Evolutionary conservation across 2,113 vertebrate species (phyloP).

Genomic region (Mystacornis crossleyi): DNA sequence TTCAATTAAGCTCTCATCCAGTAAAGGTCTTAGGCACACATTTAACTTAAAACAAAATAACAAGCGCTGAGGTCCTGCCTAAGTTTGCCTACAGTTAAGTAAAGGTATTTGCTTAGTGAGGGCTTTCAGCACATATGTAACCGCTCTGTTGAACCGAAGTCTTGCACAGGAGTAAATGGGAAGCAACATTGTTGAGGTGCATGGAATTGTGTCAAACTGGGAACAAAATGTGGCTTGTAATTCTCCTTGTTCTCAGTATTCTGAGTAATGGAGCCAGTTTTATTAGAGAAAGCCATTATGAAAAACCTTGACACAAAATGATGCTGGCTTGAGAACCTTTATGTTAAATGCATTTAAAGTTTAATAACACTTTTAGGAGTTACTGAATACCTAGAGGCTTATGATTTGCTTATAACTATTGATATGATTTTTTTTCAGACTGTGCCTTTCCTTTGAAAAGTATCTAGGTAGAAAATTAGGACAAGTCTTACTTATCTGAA

Average conservation of each 20-base stretch:
- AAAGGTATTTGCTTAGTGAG: background rate
- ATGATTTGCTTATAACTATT: background rate
- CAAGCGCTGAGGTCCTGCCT: background rate
- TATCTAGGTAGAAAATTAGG: background rate
- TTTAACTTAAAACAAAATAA: background rate
- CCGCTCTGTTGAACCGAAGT: background rate
- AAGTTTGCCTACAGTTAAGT: background rate
- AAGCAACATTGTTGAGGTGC: background rate
- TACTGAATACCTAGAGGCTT: background rate
- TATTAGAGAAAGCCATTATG: background rate
- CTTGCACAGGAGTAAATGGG: background rate
- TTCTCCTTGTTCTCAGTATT: background rate
- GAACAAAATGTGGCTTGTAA: background rate
- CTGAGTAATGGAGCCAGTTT: background rate
- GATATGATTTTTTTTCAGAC: background rate
- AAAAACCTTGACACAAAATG: background rate
- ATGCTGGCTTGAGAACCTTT: background rate
- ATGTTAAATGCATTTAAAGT: background rate
- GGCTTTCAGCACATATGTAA: background rate
- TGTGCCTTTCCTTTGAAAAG: background rate
- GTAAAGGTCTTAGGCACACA: background rate
- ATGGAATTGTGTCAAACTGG: background rate
- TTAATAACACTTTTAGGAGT: background rate
- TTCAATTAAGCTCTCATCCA: conserved; percentile 31
- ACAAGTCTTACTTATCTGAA: background rate